Percentiles rank a stretch among this genome's conserved stretches.
phyloP scores from a whole-genome alignment of 2,113 vertebrate genomes.

The Misgurnus anguillicaudatus region DNA sequence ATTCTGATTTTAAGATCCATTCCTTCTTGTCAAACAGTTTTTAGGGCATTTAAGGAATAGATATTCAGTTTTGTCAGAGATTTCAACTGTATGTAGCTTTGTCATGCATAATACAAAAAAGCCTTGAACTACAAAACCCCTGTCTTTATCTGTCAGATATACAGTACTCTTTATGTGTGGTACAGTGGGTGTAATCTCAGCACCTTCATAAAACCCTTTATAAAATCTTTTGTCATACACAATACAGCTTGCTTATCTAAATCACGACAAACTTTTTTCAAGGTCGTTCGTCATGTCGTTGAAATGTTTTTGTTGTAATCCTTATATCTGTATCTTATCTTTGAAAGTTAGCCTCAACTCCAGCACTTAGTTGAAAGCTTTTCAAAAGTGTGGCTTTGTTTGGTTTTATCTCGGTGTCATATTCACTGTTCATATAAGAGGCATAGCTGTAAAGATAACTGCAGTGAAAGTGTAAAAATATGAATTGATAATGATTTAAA shows the following conservation, averaged over 20 bases:
- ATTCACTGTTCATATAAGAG: neutral
- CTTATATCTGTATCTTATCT: neutral
- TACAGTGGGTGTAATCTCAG: neutral
- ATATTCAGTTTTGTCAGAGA: too few species aligned
- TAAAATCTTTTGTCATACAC: constrained; percentile 6
- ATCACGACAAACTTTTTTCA: constrained; percentile 4
- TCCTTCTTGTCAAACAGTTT: too few species aligned
- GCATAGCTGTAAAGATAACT: constrained; percentile 17
- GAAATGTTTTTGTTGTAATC: constrained; percentile 20
- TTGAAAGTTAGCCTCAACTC: constrained; percentile 12
- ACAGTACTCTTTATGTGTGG: too few species aligned
- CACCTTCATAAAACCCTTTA: neutral
- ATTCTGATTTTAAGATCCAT: too few species aligned
- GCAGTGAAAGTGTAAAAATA: neutral
- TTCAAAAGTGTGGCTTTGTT: neutral
- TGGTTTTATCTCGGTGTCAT: neutral
- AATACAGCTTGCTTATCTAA: constrained; percentile 5
- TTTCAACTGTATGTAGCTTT: neutral
- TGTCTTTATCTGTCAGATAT: constrained; percentile 14
- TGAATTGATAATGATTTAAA: neutral
- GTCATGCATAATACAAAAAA: neutral
- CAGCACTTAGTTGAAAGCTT: neutral
- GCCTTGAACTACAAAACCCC: neutral
- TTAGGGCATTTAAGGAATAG: too few species aligned
- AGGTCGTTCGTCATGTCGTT: constrained; percentile 8